Evolutionary conservation across 2,888 invertebrate species (phyloP).

Genomic region (Venusia cambrica): DNA sequence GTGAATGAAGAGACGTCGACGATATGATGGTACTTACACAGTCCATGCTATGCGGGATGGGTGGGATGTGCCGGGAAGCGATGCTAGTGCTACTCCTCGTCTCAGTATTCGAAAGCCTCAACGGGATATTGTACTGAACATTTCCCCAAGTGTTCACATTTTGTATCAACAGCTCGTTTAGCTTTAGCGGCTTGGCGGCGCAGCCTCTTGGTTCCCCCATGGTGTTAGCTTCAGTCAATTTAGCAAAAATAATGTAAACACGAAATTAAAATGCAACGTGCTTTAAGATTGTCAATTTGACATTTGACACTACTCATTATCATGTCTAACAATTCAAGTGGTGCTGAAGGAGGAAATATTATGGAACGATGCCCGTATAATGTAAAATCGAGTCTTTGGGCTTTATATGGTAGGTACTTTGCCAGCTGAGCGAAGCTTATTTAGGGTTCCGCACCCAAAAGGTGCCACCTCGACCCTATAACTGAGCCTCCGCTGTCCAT

Average conservation of each 20-base stretch:
- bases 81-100: constrained; percentile 59
- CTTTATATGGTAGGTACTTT: no score
- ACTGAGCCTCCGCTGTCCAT: no score
- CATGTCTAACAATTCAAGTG: no score
- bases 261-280: constrained; percentile 4
- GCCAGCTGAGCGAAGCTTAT: no score
- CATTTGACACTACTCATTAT: not conserved
- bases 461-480: no score
- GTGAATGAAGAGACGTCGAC: no score
- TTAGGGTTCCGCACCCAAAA: no score
- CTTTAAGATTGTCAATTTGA: constrained; percentile 11
- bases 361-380: no score
- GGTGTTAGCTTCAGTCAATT: constrained; percentile 15
- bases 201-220: constrained; percentile 45
- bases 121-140: constrained; percentile 69
- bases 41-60: constrained; percentile 60
- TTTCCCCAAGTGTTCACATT: constrained; percentile 75
- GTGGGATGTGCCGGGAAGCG: constrained; percentile 63
- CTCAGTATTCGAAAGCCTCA: constrained; percentile 62
- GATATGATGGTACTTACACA: constrained; percentile 72
- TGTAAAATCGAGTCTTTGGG: no score
- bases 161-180: constrained; percentile 59
- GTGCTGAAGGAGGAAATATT: no score
- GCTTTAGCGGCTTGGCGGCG: constrained; percentile 40
- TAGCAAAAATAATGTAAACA: constrained; percentile 24